Percentiles rank a stretch among this genome's conserved stretches.
These are phyloP conservation scores for Entomyzon cyanotis DNA, from an alignment of 2,113 vertebrate genomes.

Conservation along the genomic window DNA sequence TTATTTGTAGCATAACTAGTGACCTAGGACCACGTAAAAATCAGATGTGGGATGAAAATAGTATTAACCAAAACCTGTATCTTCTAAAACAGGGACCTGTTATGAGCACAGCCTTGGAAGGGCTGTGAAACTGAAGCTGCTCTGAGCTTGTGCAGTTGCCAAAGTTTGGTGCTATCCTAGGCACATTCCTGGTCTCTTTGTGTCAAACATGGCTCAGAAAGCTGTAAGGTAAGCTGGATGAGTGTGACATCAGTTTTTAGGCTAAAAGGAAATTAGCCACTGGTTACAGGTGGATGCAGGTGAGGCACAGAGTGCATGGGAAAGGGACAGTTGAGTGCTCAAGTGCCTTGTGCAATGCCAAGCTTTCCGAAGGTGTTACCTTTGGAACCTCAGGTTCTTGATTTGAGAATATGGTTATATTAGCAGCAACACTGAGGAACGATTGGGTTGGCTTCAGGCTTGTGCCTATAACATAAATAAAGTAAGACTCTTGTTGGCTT, in stretches of 20 bases:
- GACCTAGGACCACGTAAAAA: background rate
- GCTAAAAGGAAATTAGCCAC: background rate
- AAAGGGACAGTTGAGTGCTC: background rate
- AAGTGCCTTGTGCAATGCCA: rapidly evolving
- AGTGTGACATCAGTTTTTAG: background rate
- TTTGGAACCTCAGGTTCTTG: background rate
- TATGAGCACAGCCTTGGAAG: background rate
- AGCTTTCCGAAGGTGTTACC: background rate
- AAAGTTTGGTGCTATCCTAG: background rate
- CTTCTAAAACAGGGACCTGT: background rate
- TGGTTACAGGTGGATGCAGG: background rate
- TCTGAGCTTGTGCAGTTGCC: background rate
- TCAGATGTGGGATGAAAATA: background rate
- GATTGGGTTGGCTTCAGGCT: background rate
- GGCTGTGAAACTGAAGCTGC: background rate
- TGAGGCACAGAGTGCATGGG: rapidly evolving
- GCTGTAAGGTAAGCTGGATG: background rate
- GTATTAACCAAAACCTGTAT: background rate
- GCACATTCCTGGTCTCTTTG: background rate
- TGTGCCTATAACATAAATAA: background rate
- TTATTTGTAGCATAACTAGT: background rate
- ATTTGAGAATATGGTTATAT: background rate
- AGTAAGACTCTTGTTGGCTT: background rate
- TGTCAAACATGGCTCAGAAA: background rate
- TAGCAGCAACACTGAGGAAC: background rate